Percentiles rank a stretch among this genome's conserved stretches.
Evolutionary conservation across 2,797 vertebrate genomes (phyloP).

Genomic region (Ptychobarbus kaznakovi): DNA sequence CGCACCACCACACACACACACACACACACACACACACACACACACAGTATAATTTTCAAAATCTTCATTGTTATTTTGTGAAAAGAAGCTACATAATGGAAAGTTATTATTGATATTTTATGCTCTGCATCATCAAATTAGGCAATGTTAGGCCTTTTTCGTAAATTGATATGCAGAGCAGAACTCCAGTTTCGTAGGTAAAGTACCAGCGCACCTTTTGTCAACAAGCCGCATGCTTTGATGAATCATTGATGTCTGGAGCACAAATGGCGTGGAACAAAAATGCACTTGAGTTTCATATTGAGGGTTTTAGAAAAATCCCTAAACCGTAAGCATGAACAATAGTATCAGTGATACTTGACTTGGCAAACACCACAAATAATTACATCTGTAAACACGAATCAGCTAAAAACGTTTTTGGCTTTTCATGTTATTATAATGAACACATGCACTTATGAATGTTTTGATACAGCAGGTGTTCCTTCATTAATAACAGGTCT

Average conservation of each 20-base stretch:
- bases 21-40: too few species aligned
- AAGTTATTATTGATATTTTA: neutral
- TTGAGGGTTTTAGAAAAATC: neutral
- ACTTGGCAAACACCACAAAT: neutral
- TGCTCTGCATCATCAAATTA: neutral
- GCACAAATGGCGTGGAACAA: neutral
- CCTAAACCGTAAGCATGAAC: neutral
- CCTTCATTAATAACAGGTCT: neutral
- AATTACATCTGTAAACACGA: neutral
- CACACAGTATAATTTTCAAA: neutral
- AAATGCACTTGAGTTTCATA: neutral
- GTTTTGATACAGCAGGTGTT: neutral
- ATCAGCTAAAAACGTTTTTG: neutral
- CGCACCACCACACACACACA: neutral
- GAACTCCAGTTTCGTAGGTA: neutral
- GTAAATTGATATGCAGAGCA: neutral
- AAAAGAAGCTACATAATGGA: neutral
- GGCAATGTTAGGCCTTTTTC: neutral
- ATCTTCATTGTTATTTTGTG: neutral
- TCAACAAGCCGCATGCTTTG: neutral
- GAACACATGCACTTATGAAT: neutral
- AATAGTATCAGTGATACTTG: neutral
- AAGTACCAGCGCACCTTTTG: neutral
- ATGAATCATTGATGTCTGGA: neutral
- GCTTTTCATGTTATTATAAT: neutral